These are phyloP conservation scores for Graphium colonna DNA, from an alignment of 2,888 invertebrate species.

Conservation along the genomic window DNA sequence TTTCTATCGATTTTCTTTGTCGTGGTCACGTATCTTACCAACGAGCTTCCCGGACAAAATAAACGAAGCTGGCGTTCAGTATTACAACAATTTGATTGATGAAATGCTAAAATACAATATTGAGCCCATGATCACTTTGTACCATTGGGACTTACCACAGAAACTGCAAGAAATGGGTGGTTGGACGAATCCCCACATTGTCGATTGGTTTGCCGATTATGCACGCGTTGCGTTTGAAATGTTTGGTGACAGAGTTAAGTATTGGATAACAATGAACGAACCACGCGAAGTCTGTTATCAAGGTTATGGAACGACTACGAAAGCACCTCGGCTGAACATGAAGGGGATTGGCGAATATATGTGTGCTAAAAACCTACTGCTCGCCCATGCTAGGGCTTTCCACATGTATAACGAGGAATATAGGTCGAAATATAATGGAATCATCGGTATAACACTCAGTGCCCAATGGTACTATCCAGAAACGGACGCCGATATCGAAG, in stretches of 20 bases:
- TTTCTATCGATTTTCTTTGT: slow-evolving; percentile 72
- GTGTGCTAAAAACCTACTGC: slow-evolving; percentile 62
- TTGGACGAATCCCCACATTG: slow-evolving; percentile 53
- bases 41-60: too few relatives aligned
- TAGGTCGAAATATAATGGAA: slow-evolving; percentile 49
- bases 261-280: slow-evolving; percentile 80
- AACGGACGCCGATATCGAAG: slow-evolving; percentile 52
- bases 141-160: slow-evolving; percentile 64
- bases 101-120: slow-evolving; percentile 76
- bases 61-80: too few relatives aligned
- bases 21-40: slow-evolving; percentile 81
- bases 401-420: slow-evolving; percentile 50
- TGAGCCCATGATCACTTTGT: slow-evolving; percentile 72
- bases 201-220: slow-evolving; percentile 61
- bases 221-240: slow-evolving; percentile 49
- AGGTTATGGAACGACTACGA: slow-evolving; percentile 54
- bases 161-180: slow-evolving; percentile 69
- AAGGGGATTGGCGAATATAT: slow-evolving; percentile 63
- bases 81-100: slow-evolving; percentile 45
- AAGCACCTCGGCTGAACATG: slow-evolving; percentile 46
- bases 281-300: slow-evolving; percentile 49
- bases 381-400: slow-evolving; percentile 73
- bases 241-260: slow-evolving; percentile 64
- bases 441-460: slow-evolving; percentile 66
- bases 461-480: slow-evolving; percentile 71